Evolutionary conservation across 2,888 invertebrate species (phyloP), one percentile per base, ranked within the genome.

Genomic region (Mimumesa dahlbomi): DNA sequence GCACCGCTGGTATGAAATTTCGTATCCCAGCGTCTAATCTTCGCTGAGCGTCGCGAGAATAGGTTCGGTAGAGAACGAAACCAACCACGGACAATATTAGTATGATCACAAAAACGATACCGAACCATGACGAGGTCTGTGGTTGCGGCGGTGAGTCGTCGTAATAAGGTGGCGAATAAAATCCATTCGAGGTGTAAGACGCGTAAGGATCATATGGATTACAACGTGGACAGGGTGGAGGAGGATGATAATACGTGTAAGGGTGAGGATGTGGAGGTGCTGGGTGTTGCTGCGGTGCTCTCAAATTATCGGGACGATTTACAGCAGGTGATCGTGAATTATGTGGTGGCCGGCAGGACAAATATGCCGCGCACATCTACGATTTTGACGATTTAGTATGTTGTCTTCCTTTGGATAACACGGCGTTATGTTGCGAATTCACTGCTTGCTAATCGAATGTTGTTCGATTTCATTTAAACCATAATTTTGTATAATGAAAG

Each of bases 361-460:
- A 48, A 14, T 65, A 58, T 9, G 74, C 16, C 18, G 71, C 62
- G n/a, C 78, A 65, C 78, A 78, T 78, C 64, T 66, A 73, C 43
- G 22, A 43, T 40, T 22, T 31, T 48, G 18, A 18, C 18, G 4
- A 31, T 25, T 42, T 45, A n/a, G n/a, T n/a, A n/a, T n/a, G n/a
- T n/a, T n/a, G n/a, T n/a, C n/a, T n/a, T n/a, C n/a, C n/a, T n/a
- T n/a, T n/a, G n/a, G n/a, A n/a, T n/a, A n/a, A n/a, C n/a, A n/a
- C n/a, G n/a, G n/a, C n/a, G n/a, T n/a, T n/a, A n/a, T n/a, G n/a
- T n/a, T n/a, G n/a, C n/a, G n/a, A n/a, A n/a, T n/a, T n/a, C n/a
- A n/a, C n/a, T n/a, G n/a, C n/a, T n/a, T n/a, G n/a, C n/a, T n/a
- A n/a, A n/a, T n/a, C n/a, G n/a, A n/a, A n/a, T n/a, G n/a, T n/a